phyloP scores from a whole-genome alignment of 1,140 invertebrate species.

The Lasaia peninsularis region DNA sequence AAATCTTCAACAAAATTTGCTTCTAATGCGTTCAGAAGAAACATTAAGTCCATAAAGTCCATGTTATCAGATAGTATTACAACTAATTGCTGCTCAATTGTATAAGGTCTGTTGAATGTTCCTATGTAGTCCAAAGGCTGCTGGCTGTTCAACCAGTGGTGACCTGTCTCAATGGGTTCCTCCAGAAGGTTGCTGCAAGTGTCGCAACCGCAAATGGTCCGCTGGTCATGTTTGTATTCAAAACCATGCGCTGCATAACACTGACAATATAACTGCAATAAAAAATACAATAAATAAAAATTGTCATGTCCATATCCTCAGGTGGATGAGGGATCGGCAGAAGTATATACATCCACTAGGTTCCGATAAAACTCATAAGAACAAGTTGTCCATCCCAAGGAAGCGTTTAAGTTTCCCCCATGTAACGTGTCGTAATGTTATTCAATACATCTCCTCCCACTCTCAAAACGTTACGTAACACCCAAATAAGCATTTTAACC shows the following conservation, averaged over 20 bases:
- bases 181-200: neutral
- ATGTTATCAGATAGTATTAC: neutral
- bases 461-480: no score
- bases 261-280: no score
- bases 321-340: no score
- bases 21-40: neutral
- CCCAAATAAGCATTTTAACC: no score
- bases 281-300: no score
- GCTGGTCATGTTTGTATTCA: neutral
- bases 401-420: no score
- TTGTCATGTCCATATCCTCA: no score
- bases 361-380: no score
- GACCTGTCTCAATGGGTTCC: neutral
- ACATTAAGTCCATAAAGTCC: neutral
- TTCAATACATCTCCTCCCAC: no score
- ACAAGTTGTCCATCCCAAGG: no score
- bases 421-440: no score
- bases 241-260: neutral
- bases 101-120: neutral
- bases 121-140: neutral
- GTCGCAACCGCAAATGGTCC: neutral
- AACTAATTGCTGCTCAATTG: neutral
- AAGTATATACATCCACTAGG: no score
- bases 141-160: neutral
- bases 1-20: neutral